Conservation (phyloP, 2,888 invertebrate genomes). For the Calameuta idolon region DNA sequence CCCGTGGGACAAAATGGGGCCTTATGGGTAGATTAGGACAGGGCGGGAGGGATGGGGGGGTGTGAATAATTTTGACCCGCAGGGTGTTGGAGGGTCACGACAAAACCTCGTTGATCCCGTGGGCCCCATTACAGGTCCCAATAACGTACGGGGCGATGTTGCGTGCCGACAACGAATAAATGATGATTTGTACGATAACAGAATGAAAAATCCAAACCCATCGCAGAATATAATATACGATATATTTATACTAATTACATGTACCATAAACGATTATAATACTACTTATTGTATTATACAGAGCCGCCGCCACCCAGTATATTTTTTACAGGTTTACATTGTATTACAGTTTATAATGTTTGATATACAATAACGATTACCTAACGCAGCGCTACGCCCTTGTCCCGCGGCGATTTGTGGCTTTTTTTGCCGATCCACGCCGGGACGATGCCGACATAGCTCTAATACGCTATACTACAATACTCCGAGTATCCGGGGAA, state of each 20-base stretch:
- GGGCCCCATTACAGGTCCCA: neutral
- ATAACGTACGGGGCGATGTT: neutral
- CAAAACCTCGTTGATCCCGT: neutral
- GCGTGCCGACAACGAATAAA: neutral
- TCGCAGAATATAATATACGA: conserved; percentile 62
- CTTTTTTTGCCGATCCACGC: conserved; percentile 16
- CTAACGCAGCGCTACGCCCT: conserved; percentile 42
- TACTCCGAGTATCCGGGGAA: conserved; percentile 38
- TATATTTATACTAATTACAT: conserved; percentile 63
- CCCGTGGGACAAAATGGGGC: neutral
- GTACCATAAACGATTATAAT: conserved; percentile 64
- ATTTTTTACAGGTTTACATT: conserved; percentile 68
- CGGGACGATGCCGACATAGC: conserved; percentile 22
- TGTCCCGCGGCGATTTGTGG: conserved; percentile 15
- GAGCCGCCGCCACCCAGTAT: conserved; percentile 67
- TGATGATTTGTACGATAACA: conserved; percentile 43
- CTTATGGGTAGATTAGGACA: neutral
- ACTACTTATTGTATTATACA: conserved; percentile 66
- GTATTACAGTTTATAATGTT: conserved; percentile 68
- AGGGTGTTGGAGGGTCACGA: neutral
- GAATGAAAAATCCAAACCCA: conserved; percentile 36
- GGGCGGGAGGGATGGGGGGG: neutral
- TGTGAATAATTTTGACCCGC: neutral
- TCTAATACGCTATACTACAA: conserved; percentile 42
- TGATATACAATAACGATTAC: conserved; percentile 66